Conservation (phyloP, 2,888 invertebrate genomes). For the Dryobotodes eremita region DNA sequence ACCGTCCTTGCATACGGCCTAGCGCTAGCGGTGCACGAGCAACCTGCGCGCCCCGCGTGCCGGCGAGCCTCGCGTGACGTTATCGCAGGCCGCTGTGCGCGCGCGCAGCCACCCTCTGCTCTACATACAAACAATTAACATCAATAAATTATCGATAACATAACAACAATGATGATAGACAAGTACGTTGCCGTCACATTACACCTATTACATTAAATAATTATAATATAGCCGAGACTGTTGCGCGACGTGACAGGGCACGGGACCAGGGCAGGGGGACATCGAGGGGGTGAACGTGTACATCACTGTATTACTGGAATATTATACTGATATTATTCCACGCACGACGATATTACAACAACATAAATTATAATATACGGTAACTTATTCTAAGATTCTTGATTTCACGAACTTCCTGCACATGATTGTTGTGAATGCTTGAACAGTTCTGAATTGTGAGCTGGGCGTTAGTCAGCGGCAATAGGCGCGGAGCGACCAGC, state of each 20-base stretch:
- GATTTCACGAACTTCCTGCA: slow-evolving; percentile 53
- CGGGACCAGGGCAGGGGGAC: slow-evolving; percentile 62
- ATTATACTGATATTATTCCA: slow-evolving; percentile 66
- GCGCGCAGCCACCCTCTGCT: slow-evolving; percentile 73
- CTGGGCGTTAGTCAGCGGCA: slow-evolving; percentile 17
- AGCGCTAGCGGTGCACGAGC: slow-evolving; percentile 63
- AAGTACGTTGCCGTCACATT: slow-evolving; percentile 60
- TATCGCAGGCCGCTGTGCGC: slow-evolving; percentile 9
- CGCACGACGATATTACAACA: slow-evolving; percentile 76
- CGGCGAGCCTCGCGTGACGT: slow-evolving; percentile 37
- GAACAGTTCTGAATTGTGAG: slow-evolving; percentile 45
- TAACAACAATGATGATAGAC: slow-evolving; percentile 60
- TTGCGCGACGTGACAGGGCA: slow-evolving; percentile 73
- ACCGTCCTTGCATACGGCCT: slow-evolving; percentile 65
- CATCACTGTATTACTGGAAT: slow-evolving; percentile 59
- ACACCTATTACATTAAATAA: slow-evolving; percentile 66
- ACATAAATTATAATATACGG: slow-evolving; percentile 72
- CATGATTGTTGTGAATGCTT: slow-evolving; percentile 60
- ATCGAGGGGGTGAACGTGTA: slow-evolving; percentile 61
- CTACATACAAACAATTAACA: slow-evolving; percentile 68
- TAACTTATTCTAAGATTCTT: slow-evolving; percentile 77
- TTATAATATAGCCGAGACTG: slow-evolving; percentile 80
- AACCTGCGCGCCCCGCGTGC: slow-evolving; percentile 43
- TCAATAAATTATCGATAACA: slow-evolving; percentile 64
- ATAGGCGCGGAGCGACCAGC: slow-evolving; percentile 23